phyloP scores from a whole-genome alignment of 1,140 invertebrate genomes.

The Zaprionus capensis region DNA sequence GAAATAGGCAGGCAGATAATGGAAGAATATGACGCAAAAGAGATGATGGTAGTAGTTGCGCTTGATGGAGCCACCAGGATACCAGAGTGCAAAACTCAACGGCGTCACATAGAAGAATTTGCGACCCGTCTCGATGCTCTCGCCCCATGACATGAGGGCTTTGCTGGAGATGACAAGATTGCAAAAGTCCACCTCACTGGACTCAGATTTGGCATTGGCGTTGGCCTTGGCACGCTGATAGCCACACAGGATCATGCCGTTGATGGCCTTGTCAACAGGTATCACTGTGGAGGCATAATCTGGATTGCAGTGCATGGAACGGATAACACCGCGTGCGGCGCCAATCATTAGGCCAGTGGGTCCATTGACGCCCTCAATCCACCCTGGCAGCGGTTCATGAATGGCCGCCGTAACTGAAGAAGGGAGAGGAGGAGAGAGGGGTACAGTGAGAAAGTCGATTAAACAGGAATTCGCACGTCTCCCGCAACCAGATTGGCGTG shows the following conservation, averaged over 20 bases:
- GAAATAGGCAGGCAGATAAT: conserved; percentile 92
- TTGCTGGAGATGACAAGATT: conserved; percentile 87
- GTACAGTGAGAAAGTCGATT: background rate
- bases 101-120: conserved; percentile 87
- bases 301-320: conserved; percentile 88
- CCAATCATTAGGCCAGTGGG: conserved; percentile 92
- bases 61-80: conserved; percentile 91
- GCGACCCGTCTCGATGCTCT: conserved; percentile 89
- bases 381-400: conserved; percentile 91
- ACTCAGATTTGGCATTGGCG: conserved; percentile 45
- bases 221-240: conserved; percentile 86
- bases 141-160: conserved; percentile 91
- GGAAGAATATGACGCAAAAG: conserved; percentile 89
- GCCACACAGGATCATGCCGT: conserved; percentile 90
- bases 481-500: conserved; percentile 24
- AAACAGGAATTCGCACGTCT: background rate
- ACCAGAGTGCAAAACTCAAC: conserved; percentile 90
- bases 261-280: conserved; percentile 92
- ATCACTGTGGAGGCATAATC: conserved; percentile 89
- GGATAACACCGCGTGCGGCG: conserved; percentile 92
- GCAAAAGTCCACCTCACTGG: conserved; percentile 84
- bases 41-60: conserved; percentile 88
- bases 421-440: background rate
- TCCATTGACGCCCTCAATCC: conserved; percentile 97
- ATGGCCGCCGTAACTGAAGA: conserved; percentile 87